phyloP scores from a whole-genome alignment of 2,113 vertebrate species.

The Apteryx owenii region DNA sequence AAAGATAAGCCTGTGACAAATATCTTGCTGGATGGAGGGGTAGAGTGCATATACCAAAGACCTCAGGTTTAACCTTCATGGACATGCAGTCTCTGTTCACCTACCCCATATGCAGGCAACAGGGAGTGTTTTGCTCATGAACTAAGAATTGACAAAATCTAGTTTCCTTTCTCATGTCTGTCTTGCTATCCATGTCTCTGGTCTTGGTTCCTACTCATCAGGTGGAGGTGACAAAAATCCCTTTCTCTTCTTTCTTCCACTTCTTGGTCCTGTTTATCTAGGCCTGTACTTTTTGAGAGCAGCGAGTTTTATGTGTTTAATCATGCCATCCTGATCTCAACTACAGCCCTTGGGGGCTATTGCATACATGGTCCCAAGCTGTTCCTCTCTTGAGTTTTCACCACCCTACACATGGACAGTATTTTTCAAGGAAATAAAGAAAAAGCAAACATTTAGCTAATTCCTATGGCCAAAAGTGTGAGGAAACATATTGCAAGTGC shows the following conservation, averaged over 20 bases:
- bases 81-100: accelerated
- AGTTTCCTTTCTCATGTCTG: not conserved
- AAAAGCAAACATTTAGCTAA: not conserved
- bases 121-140: not conserved
- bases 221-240: not conserved
- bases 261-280: not conserved
- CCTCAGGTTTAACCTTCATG: accelerated
- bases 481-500: not conserved
- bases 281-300: not conserved
- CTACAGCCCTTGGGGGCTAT: not conserved
- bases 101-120: not conserved
- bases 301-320: not conserved
- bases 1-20: not conserved
- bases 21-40: not conserved
- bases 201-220: not conserved
- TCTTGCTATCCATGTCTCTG: not conserved
- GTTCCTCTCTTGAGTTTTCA: not conserved
- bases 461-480: not conserved
- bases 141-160: accelerated
- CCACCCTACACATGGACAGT: not conserved
- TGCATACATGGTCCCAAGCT: not conserved
- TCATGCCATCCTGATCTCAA: not conserved
- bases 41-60: accelerated
- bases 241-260: not conserved
- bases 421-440: not conserved